Evolutionary conservation across 2,888 invertebrate species (phyloP).

Genomic region (Melanotus villosus): DNA sequence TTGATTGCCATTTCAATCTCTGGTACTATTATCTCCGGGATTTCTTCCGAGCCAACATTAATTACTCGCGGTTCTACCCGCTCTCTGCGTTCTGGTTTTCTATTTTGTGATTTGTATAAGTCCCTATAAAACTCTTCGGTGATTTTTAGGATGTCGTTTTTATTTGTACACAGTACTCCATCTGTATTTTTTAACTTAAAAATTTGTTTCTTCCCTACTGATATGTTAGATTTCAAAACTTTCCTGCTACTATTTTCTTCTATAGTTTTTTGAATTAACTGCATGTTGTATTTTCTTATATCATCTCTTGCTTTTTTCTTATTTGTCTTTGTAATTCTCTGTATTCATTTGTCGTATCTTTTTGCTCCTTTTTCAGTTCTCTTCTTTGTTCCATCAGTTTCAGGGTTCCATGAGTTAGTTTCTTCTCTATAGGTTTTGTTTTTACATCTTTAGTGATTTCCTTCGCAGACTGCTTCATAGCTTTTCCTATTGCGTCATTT

Average conservation of each 20-base stretch:
- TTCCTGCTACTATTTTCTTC: neutral
- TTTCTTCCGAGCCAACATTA: conserved; percentile 12
- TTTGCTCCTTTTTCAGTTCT: neutral
- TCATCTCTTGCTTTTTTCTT: too few relatives aligned
- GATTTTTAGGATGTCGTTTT: conserved; percentile 9
- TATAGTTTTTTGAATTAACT: neutral
- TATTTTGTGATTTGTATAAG: conserved; percentile 1
- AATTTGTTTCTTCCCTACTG: conserved; percentile 10
- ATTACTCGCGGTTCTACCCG: neutral
- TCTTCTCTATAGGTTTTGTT: neutral
- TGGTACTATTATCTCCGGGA: neutral
- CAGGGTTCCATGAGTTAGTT: neutral
- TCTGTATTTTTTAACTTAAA: conserved; percentile 6
- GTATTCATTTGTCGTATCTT: neutral
- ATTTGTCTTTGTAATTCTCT: too few relatives aligned
- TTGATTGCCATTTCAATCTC: conserved; percentile 1
- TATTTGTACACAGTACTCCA: conserved; percentile 6
- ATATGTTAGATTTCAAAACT: neutral
- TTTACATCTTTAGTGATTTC: neutral
- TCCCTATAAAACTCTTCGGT: neutral
- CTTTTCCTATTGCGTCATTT: too few relatives aligned
- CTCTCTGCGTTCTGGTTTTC: neutral
- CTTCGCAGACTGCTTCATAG: too few relatives aligned
- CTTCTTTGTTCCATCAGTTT: neutral
- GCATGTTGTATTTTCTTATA: too few relatives aligned